Conservation (phyloP, 2,113 vertebrate genomes). For the Malaclemys terrapin region DNA sequence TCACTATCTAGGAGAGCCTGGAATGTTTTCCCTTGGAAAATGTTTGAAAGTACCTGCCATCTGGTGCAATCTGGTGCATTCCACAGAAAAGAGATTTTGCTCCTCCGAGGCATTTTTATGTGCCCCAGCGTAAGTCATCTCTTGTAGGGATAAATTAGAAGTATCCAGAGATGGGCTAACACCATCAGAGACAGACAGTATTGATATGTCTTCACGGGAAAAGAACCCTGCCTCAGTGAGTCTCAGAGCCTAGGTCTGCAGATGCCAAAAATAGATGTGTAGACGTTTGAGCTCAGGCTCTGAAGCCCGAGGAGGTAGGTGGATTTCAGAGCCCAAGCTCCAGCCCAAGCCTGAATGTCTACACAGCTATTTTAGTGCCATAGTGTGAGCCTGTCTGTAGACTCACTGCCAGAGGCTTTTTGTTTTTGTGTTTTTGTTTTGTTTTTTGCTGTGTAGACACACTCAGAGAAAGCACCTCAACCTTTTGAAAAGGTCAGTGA, state of each 20-base stretch:
- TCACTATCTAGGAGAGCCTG: neutral
- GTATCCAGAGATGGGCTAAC: neutral
- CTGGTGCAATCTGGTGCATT: neutral
- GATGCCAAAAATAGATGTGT: neutral
- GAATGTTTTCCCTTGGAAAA: conserved; percentile 20
- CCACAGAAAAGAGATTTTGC: neutral
- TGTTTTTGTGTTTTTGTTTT: neutral
- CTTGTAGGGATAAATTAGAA: neutral
- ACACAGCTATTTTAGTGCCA: neutral
- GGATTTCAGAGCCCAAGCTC: neutral
- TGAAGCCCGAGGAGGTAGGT: neutral
- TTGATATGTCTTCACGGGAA: neutral
- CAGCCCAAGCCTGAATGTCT: neutral
- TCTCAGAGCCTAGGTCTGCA: neutral
- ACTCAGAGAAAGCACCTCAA: neutral
- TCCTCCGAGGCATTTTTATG: neutral
- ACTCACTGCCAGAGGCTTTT: neutral
- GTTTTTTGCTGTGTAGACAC: neutral
- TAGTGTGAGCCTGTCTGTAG: neutral
- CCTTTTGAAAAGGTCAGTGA: neutral
- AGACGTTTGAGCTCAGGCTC: neutral
- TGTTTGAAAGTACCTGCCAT: neutral
- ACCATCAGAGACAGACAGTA: neutral
- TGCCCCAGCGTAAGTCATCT: neutral
- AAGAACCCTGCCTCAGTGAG: neutral